Base-by-base conservation (phyloP, 35 echinoderm and acorn worm species). In the Apostichopus japonicus region DNA sequence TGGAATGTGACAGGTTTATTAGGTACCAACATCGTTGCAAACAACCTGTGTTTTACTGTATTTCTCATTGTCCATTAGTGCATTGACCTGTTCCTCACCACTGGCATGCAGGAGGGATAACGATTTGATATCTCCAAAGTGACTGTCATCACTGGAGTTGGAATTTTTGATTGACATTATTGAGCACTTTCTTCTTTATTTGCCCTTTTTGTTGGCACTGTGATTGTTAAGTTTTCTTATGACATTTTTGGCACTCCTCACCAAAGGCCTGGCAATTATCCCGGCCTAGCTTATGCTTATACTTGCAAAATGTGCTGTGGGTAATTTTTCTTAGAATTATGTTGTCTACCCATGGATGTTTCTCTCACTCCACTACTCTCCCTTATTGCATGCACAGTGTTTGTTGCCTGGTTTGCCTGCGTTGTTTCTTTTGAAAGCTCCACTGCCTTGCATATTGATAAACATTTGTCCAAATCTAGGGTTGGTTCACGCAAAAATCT, bases 61-160 rank as follows among this genome's bases (percentile, higher is more conserved):
- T 59, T 86, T 86, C 5, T 59, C 19, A 19, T 44, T 90, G 8
- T 10, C 87, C 62, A 75, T 6, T 61, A 57, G n/a, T 86, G 83
- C 83, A 65, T 57, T 57, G 16, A 86, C 58, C 23, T 62, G 83
- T 65, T 93, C n/a, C 55, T 87, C 56, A 6, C 53, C 92, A 72
- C 75, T 54, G n/a, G 59, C 27, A 11, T 33, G 22, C 44, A 78
- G 67, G 16, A 93, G 80, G 5, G 55, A 70, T 15, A 94, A 22
- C 61, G 79, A 67, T 8, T 94, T 88, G 5, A 94, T 81, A 78
- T 94, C 92, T n/a, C 90, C 92, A 22, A 44, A 94, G 71, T 52
- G 87, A 65, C 87, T 6, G 23, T 84, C 2, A 14, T 93, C 84
- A 75, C 72, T 72, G 72, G 10, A 62, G 16, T 22, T 76, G 16